Conservation (phyloP, 2,797 vertebrate species). For the Leucoraja ocellata region DNA sequence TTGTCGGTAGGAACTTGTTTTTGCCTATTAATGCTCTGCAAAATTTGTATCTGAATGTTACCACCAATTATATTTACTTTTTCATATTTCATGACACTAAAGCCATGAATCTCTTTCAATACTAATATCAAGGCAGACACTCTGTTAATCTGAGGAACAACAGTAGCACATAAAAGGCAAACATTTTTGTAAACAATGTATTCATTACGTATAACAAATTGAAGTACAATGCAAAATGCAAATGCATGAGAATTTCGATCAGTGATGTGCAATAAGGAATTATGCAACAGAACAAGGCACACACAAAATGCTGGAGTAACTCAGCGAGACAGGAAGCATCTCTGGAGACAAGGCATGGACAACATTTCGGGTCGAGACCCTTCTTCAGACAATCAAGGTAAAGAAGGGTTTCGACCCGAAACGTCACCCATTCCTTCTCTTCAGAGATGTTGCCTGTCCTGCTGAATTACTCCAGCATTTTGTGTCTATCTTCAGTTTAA, state of each 20-base stretch:
- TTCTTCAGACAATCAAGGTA: too few relatives aligned
- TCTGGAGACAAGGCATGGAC: too few relatives aligned
- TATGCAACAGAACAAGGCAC: neutral
- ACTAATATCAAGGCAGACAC: neutral
- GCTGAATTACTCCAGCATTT: too few relatives aligned
- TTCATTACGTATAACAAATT: neutral
- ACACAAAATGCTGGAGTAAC: neutral
- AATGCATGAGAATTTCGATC: neutral
- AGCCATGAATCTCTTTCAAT: neutral
- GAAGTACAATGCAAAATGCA: neutral
- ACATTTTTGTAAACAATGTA: neutral
- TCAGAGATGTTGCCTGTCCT: too few relatives aligned
- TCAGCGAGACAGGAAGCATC: too few relatives aligned
- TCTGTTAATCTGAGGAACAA: neutral
- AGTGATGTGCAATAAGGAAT: neutral
- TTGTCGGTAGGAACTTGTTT: too few relatives aligned
- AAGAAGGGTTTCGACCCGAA: too few relatives aligned
- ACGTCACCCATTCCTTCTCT: too few relatives aligned
- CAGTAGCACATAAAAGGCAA: too few relatives aligned
- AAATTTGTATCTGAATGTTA: neutral
- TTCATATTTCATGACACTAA: too few relatives aligned
- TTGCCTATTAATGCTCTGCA: neutral
- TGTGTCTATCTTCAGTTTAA: too few relatives aligned
- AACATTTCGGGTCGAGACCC: too few relatives aligned
- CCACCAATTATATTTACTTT: neutral